Base-by-base conservation (phyloP, 2,113 vertebrate species). In the Ceyx melanurus region DNA sequence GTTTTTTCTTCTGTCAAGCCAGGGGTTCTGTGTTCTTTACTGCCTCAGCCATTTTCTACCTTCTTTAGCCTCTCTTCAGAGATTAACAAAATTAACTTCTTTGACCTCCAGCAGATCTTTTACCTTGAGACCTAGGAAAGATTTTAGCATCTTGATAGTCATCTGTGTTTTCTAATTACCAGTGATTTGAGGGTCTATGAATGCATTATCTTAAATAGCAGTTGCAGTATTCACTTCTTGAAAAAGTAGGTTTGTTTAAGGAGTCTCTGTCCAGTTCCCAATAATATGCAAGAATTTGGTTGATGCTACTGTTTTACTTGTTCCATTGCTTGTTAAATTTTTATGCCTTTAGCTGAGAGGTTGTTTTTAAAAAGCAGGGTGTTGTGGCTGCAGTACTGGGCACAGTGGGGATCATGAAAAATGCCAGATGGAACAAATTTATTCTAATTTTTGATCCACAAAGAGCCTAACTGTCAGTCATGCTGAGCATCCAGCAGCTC, bases 391-490 rank as follows among this genome's bases (percentile, higher is more conserved):
- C 66, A 92, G 62, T 90, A 93, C 65, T 94, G 28, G 74, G 71
- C 93, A 79, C 95, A 87, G 92, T 19, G 1, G 83, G 90, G 77
- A 46, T 76, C 51, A 71, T 51, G 70, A 66, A 86, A 86, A 92
- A 93, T 93, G 71, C 83, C 93, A 96, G 95, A 94, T 96, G 95
- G 93, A 96, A 76, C 58, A 62, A 89, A 92, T 95, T 94, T 93
- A 93, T 94, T 93, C 90, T 54, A 79, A 89, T 73, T 95, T 95
- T 92, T 92, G 78, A 82, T 92, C 72, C 93, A 88, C 92, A 93
- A 83, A 68, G 92, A 90, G 57, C 82, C 68, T 91, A 77, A 31
- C 93, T 93, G 96, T 93, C 93, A 92, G 82, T 94, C 94, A 45
- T 84, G 93, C 88, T 95, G 95, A 78, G 95, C 82, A 70, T 43